Evolutionary conservation across 2,888 invertebrate species (phyloP).

Genomic region (Troglohyphantes excavatus): DNA sequence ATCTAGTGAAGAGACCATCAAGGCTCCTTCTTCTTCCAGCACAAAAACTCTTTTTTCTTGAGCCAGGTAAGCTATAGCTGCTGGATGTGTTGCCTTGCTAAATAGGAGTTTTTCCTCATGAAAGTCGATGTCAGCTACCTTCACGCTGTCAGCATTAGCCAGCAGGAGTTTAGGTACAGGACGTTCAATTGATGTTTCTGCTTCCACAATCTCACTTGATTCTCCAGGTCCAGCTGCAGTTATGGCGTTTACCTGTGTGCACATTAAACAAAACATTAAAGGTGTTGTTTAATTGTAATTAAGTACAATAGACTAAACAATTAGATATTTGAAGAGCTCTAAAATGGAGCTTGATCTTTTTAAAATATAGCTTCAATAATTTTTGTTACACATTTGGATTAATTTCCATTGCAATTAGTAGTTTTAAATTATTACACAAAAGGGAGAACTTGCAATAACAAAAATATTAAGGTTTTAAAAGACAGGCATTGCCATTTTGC

Average conservation of each 20-base stretch:
- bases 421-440: too few species aligned
- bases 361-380: too few species aligned
- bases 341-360: too few species aligned
- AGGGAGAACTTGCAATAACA: too few species aligned
- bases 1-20: conserved; percentile 86
- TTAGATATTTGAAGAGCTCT: too few species aligned
- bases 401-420: too few species aligned
- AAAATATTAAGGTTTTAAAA: too few species aligned
- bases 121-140: conserved; percentile 89
- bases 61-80: conserved; percentile 87
- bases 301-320: too few species aligned
- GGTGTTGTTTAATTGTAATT: background rate
- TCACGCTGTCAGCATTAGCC: conserved; percentile 87
- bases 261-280: background rate
- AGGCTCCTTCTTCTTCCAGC: conserved; percentile 90
- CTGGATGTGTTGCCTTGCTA: conserved; percentile 85
- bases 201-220: conserved; percentile 86
- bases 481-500: too few species aligned
- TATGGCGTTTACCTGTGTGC: conserved; percentile 89
- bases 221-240: conserved; percentile 90
- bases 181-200: conserved; percentile 87
- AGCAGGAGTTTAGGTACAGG: conserved; percentile 91
- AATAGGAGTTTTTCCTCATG: conserved; percentile 82
- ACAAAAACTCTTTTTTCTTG: conserved; percentile 90
- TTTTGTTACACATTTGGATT: too few species aligned